Base-by-base conservation (phyloP, 2,888 invertebrate species). In the Ophion obscuratus region DNA sequence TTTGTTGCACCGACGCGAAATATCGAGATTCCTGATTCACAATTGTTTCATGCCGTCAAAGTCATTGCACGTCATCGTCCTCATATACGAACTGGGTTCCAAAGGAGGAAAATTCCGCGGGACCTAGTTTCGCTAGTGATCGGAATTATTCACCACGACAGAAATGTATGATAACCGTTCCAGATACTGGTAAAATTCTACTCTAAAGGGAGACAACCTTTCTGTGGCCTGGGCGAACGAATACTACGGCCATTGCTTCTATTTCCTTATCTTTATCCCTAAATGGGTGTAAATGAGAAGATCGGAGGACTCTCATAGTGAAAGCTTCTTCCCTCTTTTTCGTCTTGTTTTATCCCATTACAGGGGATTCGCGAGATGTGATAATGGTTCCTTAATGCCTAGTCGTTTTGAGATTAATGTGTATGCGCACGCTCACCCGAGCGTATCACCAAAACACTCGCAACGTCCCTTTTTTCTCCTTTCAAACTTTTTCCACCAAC, bases 321-420 rank as follows among this genome's bases (percentile, higher is more conserved):
- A 64, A 79, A 79, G 14, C 17, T 77, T 31, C 20, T 20, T n/a
- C 57, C 57, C 31, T 31, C 2, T 31, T 6, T 57, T 57, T 71
- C 57, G 14, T 57, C 2, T 31, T 2, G n/a, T 57, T 71, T 14
- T n/a, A 70, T 7, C 36, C 40, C 31, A 24, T 44, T 67, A 73
- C 64, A 17, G 59, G 24, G 11, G 31, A 71, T 66, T 76, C 62
- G 84, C 24, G 24, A 70, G 71, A 75, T 36, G 59, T 70, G 64
- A 71, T 80, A 80, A 84, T 84, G 80, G 70, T 71, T 59, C 75
- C 70, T 70, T 84, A 80, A 76, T 71, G 64, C 68, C 68, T 24
- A 53, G 53, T 6, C 44, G 40, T 14, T 17, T 5, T 62, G 62
- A 68, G 64, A 83, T 79, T 79, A 75, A 70, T 79, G 75, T 59